phyloP scores from a whole-genome alignment of 2,888 invertebrate species.

The Trypoxylon attenuatum region DNA sequence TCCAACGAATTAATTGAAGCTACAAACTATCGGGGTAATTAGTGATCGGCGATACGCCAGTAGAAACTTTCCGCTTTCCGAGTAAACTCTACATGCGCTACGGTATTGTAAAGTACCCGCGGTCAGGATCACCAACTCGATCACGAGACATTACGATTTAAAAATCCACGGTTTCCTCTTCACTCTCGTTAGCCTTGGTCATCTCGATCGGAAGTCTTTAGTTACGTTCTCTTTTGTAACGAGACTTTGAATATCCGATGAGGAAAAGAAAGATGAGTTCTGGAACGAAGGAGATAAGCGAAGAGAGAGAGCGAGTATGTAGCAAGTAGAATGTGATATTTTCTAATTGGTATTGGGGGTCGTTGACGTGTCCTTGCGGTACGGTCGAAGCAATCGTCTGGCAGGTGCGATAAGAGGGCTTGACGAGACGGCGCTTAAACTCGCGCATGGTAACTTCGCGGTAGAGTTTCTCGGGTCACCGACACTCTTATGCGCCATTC shows the following conservation, averaged over 20 bases:
- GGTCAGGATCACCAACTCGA: too few relatives aligned
- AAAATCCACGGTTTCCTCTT: too few relatives aligned
- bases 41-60: slow-evolving; percentile 64
- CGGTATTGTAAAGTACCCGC: too few relatives aligned
- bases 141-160: too few relatives aligned
- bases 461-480: slow-evolving; percentile 34
- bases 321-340: slow-evolving; percentile 14
- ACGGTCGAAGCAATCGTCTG: slow-evolving; percentile 20
- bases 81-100: too few relatives aligned
- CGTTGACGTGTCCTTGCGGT: slow-evolving; percentile 27
- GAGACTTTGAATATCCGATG: too few relatives aligned
- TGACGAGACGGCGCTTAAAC: slow-evolving; percentile 30
- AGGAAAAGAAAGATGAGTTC: slow-evolving; percentile 1
- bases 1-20: slow-evolving; percentile 59
- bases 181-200: too few relatives aligned
- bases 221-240: too few relatives aligned
- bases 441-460: slow-evolving; percentile 1
- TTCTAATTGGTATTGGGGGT: slow-evolving; percentile 29
- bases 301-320: neutral
- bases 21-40: slow-evolving; percentile 59
- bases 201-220: too few relatives aligned
- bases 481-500: slow-evolving; percentile 26
- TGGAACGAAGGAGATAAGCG: neutral
- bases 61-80: slow-evolving; percentile 62
- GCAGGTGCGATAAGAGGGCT: slow-evolving; percentile 31